Percentiles rank a stretch among this genome's conserved stretches.
Evolutionary conservation across 2,113 vertebrate genomes (phyloP).

Genomic region (Cebidichthys violaceus): DNA sequence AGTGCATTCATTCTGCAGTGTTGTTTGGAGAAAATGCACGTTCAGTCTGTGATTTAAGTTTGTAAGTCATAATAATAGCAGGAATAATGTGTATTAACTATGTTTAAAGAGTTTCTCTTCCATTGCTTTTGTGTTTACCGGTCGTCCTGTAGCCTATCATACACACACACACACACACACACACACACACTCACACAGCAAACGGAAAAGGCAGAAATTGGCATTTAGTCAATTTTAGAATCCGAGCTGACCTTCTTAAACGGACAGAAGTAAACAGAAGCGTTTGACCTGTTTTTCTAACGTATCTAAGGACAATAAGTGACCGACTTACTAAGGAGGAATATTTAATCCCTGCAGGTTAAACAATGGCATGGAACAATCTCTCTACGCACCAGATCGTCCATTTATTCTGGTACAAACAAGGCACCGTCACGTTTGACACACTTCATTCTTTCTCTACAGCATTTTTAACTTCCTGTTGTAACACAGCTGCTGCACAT

Average conservation of each 20-base stretch:
- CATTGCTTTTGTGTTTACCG: background rate
- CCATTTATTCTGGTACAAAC: background rate
- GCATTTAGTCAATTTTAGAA: slow-evolving; percentile 55
- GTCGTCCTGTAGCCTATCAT: background rate
- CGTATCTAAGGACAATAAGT: background rate
- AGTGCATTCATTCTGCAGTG: background rate
- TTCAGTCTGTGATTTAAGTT: background rate
- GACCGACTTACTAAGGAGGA: background rate
- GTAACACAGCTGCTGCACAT: background rate
- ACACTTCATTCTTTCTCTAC: background rate
- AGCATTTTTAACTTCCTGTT: background rate
- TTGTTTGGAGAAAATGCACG: background rate
- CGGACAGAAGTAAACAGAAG: background rate
- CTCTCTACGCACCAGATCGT: background rate
- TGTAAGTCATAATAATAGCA: background rate
- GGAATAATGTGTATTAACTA: background rate
- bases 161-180: background rate
- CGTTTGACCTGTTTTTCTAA: background rate
- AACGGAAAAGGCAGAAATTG: slow-evolving; percentile 73
- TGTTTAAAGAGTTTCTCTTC: background rate
- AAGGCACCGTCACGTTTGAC: background rate
- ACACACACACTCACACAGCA: background rate
- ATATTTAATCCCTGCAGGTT: background rate
- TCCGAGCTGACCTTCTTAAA: slow-evolving; percentile 63
- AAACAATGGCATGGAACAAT: background rate